Evolutionary conservation across 2,113 vertebrate species (phyloP), one percentile per base, ranked within the genome.

Genomic region (Promerops cafer): DNA sequence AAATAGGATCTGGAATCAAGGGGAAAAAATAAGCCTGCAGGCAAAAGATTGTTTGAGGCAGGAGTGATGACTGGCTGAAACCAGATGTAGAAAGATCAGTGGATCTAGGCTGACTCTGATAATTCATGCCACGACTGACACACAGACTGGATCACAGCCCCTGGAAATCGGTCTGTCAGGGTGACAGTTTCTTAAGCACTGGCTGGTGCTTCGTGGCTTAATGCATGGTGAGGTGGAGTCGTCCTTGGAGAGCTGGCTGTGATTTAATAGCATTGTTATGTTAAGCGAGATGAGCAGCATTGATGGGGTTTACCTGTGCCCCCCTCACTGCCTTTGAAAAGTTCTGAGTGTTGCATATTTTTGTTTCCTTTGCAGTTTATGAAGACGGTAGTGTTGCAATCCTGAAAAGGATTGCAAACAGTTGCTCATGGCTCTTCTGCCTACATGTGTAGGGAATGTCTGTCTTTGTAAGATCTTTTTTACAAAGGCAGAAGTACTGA

Each of bases 401-500:
- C 50, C 61, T 61, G 53, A 11, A 50, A 33, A 47, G 57, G 16
- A 11, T 5, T 35, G 40, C 30, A 44, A 24, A 5, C 23, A 54
- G n/a, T 59, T 1, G 0, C 45, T 83, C 9, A 0, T 15, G n/a
- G 59, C 28, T 31, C 10, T 72, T 65, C 35, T 80, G 56, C 45
- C 68, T 53, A 2, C 5, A 0, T 3, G 2, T 28, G 22, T 19
- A 35, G 24, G 23, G 37, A 60, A 37, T 30, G 37, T 27, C 13
- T 42, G 0, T 44, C 44, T 52, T 18, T 28, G 20, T 45, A 20
- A 60, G 39, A 3, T 22, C 17, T 23, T 23, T 11, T 71, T 74
- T 20, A 31, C 42, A 23, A 21, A 52, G n/a, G 22, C 39, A 66
- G 60, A 84, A 59, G 28, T n/a, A 10, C 14, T 13, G 9, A 49